Conservation (phyloP, 2,888 invertebrate genomes). For the Operophtera brumata region DNA sequence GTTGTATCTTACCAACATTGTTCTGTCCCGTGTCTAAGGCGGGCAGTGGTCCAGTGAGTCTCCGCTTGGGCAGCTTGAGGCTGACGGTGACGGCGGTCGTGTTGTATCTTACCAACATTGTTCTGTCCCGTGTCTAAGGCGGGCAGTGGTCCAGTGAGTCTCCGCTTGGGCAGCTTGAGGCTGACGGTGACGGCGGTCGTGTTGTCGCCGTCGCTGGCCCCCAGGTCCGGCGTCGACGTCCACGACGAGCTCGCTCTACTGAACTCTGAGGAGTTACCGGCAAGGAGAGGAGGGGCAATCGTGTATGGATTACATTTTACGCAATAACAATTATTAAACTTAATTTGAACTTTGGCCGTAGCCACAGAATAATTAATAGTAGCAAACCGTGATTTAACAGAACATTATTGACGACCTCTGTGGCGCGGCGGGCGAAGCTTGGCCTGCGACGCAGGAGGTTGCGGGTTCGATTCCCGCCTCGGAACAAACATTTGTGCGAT, state of each 20-base stretch:
- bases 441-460: no score
- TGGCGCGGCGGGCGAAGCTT: no score
- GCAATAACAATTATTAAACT: no score
- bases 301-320: not conserved
- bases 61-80: constrained; percentile 84
- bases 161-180: constrained; percentile 84
- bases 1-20: constrained; percentile 63
- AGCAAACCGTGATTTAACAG: no score
- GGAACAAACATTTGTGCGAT: no score
- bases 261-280: constrained; percentile 55
- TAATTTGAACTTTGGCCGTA: no score
- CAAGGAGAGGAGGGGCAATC: constrained; percentile 25
- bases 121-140: constrained; percentile 79
- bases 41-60: constrained; percentile 80
- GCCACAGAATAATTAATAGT: no score
- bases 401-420: no score
- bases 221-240: constrained; percentile 92
- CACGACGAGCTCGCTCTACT: constrained; percentile 82
- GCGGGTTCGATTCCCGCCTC: no score
- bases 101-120: constrained; percentile 44
- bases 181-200: constrained; percentile 85
- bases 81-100: constrained; percentile 85
- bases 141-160: constrained; percentile 80
- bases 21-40: constrained; percentile 79
- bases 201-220: constrained; percentile 80